These are phyloP conservation scores for Karalla daura DNA, from an alignment of 2,797 vertebrate genomes.

Conservation along the genomic window DNA sequence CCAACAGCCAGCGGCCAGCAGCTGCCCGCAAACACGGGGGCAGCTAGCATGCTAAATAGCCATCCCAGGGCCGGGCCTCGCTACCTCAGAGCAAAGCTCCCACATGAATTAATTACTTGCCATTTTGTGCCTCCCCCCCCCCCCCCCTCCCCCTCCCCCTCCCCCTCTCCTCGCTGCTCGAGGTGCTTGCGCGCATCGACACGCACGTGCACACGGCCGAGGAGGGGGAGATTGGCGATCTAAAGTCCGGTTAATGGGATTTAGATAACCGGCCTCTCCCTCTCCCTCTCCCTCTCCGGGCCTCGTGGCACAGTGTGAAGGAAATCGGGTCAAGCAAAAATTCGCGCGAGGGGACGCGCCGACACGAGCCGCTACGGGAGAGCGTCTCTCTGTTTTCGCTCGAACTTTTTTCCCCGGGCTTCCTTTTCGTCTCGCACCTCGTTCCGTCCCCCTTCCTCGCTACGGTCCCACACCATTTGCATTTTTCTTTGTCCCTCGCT, in stretches of 20 bases:
- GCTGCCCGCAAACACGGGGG: conserved; percentile 54
- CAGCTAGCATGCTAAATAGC: conserved; percentile 61
- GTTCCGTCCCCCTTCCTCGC: conserved; percentile 5
- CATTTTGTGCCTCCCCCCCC: neutral
- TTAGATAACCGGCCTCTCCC: conserved; percentile 1
- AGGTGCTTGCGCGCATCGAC: neutral
- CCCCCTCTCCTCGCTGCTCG: neutral
- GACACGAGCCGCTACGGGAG: neutral
- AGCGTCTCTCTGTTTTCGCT: neutral
- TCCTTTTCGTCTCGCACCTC: neutral
- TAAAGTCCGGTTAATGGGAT: conserved; percentile 4
- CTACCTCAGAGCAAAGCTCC: conserved; percentile 2
- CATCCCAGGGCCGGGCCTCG: conserved; percentile 15
- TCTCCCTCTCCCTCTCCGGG: conserved; percentile 4
- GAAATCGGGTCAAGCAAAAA: conserved; percentile 17
- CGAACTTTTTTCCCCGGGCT: neutral
- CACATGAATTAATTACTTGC: conserved; percentile 2
- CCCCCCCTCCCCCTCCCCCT: neutral
- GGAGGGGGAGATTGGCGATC: neutral
- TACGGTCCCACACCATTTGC: neutral
- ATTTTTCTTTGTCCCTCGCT: neutral
- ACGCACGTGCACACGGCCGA: neutral
- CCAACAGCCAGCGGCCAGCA: conserved; percentile 52
- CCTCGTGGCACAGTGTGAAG: conserved; percentile 5
- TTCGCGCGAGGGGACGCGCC: neutral